phyloP scores from a whole-genome alignment of 2,888 invertebrate genomes.

The Cabera pusaria region DNA sequence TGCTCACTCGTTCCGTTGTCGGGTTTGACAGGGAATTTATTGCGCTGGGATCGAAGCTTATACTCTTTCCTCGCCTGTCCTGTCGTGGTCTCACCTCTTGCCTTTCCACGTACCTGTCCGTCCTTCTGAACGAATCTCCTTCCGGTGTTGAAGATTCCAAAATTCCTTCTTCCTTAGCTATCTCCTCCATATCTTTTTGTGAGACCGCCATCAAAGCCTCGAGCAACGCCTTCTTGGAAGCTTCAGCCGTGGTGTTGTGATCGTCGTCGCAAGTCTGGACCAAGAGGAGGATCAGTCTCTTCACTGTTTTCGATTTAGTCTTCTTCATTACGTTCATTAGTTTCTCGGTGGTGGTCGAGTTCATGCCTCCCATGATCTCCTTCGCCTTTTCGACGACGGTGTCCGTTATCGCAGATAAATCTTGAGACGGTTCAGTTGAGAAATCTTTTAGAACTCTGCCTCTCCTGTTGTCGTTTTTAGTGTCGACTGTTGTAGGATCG shows the following conservation, averaged over 20 bases:
- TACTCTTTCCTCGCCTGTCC: slow-evolving; percentile 59
- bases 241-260: slow-evolving; percentile 87
- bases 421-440: slow-evolving; percentile 81
- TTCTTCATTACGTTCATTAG: slow-evolving; percentile 92
- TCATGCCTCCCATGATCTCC: slow-evolving; percentile 89
- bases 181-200: slow-evolving; percentile 79
- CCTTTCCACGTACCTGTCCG: slow-evolving; percentile 52
- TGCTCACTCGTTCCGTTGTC: slow-evolving; percentile 47
- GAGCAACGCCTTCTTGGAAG: slow-evolving; percentile 86
- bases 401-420: slow-evolving; percentile 85
- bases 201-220: slow-evolving; percentile 87
- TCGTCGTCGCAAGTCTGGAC: slow-evolving; percentile 91
- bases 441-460: slow-evolving; percentile 63
- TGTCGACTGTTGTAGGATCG: slow-evolving; percentile 51
- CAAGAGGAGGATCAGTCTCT: slow-evolving; percentile 88
- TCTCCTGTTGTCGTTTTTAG: slow-evolving; percentile 53
- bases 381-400: slow-evolving; percentile 88
- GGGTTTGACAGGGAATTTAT: slow-evolving; percentile 68
- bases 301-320: slow-evolving; percentile 89
- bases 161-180: slow-evolving; percentile 63
- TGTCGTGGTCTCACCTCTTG: slow-evolving; percentile 47
- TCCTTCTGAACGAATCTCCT: slow-evolving; percentile 49
- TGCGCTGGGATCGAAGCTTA: slow-evolving; percentile 61
- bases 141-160: slow-evolving; percentile 48
- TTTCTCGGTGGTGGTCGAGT: slow-evolving; percentile 88